Base-by-base conservation (phyloP, 2,797 vertebrate species). In the Melanotaenia pygmaea region DNA sequence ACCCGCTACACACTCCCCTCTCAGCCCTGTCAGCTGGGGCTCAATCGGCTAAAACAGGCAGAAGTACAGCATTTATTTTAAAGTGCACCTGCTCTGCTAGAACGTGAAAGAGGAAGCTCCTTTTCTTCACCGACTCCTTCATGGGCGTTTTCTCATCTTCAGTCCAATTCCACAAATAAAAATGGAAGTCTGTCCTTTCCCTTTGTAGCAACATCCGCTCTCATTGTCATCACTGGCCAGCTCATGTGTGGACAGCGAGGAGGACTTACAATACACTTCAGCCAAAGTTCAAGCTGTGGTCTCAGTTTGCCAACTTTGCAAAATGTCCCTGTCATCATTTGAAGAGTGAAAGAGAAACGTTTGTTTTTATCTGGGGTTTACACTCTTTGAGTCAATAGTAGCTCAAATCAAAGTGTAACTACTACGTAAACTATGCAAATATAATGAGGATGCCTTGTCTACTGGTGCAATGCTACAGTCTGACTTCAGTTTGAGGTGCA, bases 121-220 rank as follows among this genome's bases (percentile, higher is more conserved):
- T 64, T 76, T 38, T 80, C 61, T 83, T 86, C 84, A 72, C 77
- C 70, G 28, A 71, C 79, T 80, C 74, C 57, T 86, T 74, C 40
- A 70, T 86, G 56, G 16, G 71, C 61, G 68, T 56, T 74, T 82
- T 83, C 72, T 83, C 89, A 82, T 86, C 85, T 68, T 76, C 64
- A 2, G 57, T 90, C 88, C 88, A 86, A 83, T 63, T 77, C 81
- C 80, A 82, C 86, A 88, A 89, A 90, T 88, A 89, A 89, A 90
- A 84, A 84, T 85, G 77, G 79, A 89, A 89, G 86, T 85, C 80
- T 79, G 86, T 82, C 75, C 75, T 86, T 86, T 87, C 79, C 84
- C 79, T 86, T 50, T 16, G 69, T 74, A 68, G 86, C 58, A 80
- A 88, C 87, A 89, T 91, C 88, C 85, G 72, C 77, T 88, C 74